Base-by-base conservation (phyloP, 2,888 invertebrate genomes). In the Artemia sinica region DNA sequence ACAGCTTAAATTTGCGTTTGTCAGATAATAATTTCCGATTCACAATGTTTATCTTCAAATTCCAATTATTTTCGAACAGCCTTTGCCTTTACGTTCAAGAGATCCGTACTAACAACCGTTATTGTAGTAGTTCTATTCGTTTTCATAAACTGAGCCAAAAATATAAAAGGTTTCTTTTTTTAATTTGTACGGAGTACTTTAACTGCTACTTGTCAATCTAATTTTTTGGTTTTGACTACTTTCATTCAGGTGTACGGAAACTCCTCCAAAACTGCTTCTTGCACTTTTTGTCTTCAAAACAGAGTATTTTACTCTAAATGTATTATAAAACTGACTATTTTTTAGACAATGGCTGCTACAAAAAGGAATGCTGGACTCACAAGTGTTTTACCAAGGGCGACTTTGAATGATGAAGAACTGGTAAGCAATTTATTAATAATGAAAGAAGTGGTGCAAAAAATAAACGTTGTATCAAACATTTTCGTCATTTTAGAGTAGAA, bases 391-490 rank as follows among this genome's bases (percentile, higher is more conserved):
- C 96, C 96, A 68, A 83, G 96, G 74, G 94, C 97, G 66, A 97
- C 97, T 0, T 83, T 98, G 69, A 97, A 97, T 77, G 97, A 98
- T 80, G 97, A 98, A 80, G 98, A 98, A 82, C 80, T 98, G 89
- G 98, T 98, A 83, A 85, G 89, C 11, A 50, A n/a, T 50, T 69
- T 50, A 41, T n/a, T 18, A 6, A 70, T 74, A 77, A 72, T 82
- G 98, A 97, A 98, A 98, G 89, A 94, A 93, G 90, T 97, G 98
- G 83, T 98, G 99, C 66, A 99, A 98, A 84, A 96, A 97, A 84
- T 99, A 98, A 82, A 93, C 97, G 2, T 84, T 99, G 67, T 98
- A 99, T 28, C 28, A 28, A 28, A 28, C 28, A 28, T 41, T 41
- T 4, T 41, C 1, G 0, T 41, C 41, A 41, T 41, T 18, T 41